phyloP scores from a whole-genome alignment of 2,888 invertebrate genomes.

The Himalopsyche tibetana region DNA sequence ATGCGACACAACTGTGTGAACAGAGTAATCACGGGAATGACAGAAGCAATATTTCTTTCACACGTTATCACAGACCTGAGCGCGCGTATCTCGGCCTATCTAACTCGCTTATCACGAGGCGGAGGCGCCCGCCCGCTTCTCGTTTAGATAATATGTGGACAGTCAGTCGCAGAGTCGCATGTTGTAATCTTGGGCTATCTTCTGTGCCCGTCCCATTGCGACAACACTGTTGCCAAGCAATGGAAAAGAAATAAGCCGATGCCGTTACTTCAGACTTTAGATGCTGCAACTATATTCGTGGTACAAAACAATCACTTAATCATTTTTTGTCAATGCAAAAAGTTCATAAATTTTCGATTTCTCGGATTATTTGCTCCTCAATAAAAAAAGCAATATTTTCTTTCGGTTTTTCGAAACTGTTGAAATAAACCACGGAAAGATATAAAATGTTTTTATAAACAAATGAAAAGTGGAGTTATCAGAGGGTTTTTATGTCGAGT shows the following conservation, averaged over 20 bases:
- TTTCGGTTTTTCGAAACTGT: no score
- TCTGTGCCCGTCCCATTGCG: constrained; percentile 20
- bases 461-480: no score
- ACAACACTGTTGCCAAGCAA: constrained; percentile 5
- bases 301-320: no score
- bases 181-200: constrained; percentile 23
- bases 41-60: constrained; percentile 17
- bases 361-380: no score
- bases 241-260: background rate
- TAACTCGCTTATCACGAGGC: constrained; percentile 23
- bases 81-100: background rate
- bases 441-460: no score
- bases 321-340: no score
- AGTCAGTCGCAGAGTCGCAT: background rate
- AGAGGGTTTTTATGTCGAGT: no score
- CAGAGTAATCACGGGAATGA: background rate
- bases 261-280: no score
- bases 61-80: background rate
- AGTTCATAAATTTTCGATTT: no score
- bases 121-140: constrained; percentile 26
- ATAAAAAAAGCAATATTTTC: no score
- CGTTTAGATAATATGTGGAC: background rate
- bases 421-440: no score
- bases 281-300: no score
- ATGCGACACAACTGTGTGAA: background rate